Conservation (phyloP, 2,888 invertebrate species). For the Nymphalis c-album region DNA sequence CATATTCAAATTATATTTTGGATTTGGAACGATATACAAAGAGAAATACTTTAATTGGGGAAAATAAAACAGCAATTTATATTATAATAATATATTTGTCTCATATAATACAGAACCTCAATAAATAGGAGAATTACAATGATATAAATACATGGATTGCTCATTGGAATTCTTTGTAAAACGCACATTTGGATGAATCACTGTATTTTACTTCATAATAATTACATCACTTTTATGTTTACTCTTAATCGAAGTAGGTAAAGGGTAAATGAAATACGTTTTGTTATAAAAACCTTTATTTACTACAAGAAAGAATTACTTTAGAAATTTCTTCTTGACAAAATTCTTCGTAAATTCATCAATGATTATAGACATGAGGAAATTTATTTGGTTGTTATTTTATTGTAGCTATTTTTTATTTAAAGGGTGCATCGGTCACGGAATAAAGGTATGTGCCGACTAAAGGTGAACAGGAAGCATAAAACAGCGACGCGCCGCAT, state of each 20-base stretch:
- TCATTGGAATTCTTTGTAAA: conserved; percentile 26
- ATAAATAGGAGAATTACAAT: neutral
- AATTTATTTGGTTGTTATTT: conserved; percentile 1
- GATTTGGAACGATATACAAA: too few relatives aligned
- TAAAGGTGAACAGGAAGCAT: conserved; percentile 35
- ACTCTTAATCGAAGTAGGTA: neutral
- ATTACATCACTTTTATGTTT: conserved; percentile 18
- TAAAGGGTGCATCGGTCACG: conserved; percentile 20
- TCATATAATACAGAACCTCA: neutral
- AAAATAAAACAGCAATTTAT: neutral
- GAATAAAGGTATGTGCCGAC: conserved; percentile 19
- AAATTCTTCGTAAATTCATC: too few relatives aligned
- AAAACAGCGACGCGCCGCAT: conserved; percentile 32
- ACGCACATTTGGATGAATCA: conserved; percentile 26
- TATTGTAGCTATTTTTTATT: conserved; percentile 12
- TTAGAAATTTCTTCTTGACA: too few relatives aligned
- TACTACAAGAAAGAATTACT: neutral
- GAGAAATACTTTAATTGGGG: too few relatives aligned
- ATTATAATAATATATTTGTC: neutral
- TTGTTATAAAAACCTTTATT: neutral
- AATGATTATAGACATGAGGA: neutral
- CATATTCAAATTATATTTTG: too few relatives aligned
- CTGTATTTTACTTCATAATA: conserved; percentile 12
- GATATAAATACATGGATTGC: neutral
- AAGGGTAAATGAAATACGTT: conserved; percentile 1